Evolutionary conservation across 2,888 invertebrate species (phyloP).

Genomic region (Hemithea aestivaria): DNA sequence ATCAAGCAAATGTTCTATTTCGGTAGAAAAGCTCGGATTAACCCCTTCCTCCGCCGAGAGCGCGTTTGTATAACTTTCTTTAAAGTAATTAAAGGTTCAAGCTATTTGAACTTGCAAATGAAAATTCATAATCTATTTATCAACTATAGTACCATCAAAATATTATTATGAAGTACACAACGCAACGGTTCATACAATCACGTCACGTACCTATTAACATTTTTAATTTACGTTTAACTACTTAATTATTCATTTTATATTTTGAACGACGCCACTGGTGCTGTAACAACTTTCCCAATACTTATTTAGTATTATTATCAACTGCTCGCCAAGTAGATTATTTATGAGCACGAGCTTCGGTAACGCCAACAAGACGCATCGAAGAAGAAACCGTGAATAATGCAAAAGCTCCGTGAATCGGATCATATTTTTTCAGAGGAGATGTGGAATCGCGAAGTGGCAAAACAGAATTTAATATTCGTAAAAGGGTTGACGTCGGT

Average conservation of each 20-base stretch:
- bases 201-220: slow-evolving; percentile 1
- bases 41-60: slow-evolving; percentile 45
- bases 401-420: slow-evolving; percentile 60
- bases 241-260: slow-evolving; percentile 1
- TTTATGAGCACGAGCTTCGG: slow-evolving; percentile 21
- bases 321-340: slow-evolving; percentile 10
- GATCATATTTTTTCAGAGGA: slow-evolving; percentile 65
- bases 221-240: background rate
- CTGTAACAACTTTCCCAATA: background rate
- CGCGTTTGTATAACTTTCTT: slow-evolving; percentile 62
- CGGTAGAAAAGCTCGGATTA: slow-evolving; percentile 53
- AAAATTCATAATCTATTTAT: slow-evolving; percentile 63
- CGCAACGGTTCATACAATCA: slow-evolving; percentile 26
- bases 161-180: too few relatives aligned
- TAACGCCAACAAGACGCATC: slow-evolving; percentile 36
- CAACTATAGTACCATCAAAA: slow-evolving; percentile 40
- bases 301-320: slow-evolving; percentile 4
- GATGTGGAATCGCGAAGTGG: slow-evolving; percentile 75
- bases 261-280: background rate
- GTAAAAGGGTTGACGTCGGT: slow-evolving; percentile 77
- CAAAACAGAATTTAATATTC: slow-evolving; percentile 80
- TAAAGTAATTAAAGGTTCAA: slow-evolving; percentile 67
- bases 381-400: slow-evolving; percentile 59
- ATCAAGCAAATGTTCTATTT: slow-evolving; percentile 61
- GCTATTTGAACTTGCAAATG: slow-evolving; percentile 58